Evolutionary conservation across 2,888 invertebrate species (phyloP).

Genomic region (Apodemia hepburni): DNA sequence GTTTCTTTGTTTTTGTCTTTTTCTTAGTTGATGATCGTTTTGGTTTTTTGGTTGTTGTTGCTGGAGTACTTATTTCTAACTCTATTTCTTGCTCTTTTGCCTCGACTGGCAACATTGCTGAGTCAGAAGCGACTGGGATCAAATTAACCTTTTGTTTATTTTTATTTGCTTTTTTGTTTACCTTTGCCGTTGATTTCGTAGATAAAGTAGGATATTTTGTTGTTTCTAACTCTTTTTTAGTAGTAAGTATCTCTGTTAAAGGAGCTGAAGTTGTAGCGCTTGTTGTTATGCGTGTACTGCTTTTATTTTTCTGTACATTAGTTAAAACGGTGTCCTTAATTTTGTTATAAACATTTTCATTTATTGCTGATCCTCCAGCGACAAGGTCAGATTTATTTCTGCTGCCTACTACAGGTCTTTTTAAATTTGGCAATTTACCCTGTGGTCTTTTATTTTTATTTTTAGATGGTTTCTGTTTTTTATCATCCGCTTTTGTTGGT

Average conservation of each 20-base stretch:
- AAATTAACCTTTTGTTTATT: conserved; percentile 51
- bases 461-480: conserved; percentile 58
- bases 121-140: conserved; percentile 51
- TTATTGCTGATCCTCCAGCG: conserved; percentile 69
- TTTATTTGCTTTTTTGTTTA: conserved; percentile 63
- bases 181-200: conserved; percentile 51
- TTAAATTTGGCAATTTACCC: conserved; percentile 47
- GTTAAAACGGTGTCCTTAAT: conserved; percentile 81
- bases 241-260: conserved; percentile 45
- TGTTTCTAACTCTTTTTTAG: conserved; percentile 43
- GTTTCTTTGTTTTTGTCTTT: conserved; percentile 80
- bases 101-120: conserved; percentile 68
- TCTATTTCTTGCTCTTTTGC: conserved; percentile 73
- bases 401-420: conserved; percentile 65
- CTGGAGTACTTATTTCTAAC: conserved; percentile 69
- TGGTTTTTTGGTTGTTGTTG: conserved; percentile 70
- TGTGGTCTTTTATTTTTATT: conserved; percentile 61
- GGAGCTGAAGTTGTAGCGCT: conserved; percentile 37
- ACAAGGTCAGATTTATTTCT: conserved; percentile 71
- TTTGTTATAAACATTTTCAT: conserved; percentile 78
- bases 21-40: conserved; percentile 70
- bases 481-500: conserved; percentile 58
- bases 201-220: conserved; percentile 42
- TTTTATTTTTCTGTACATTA: conserved; percentile 75
- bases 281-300: conserved; percentile 41